Evolutionary conservation across 2,888 invertebrate species (phyloP), one percentile per base, ranked within the genome.

Genomic region (Oscheius myriophilus): DNA sequence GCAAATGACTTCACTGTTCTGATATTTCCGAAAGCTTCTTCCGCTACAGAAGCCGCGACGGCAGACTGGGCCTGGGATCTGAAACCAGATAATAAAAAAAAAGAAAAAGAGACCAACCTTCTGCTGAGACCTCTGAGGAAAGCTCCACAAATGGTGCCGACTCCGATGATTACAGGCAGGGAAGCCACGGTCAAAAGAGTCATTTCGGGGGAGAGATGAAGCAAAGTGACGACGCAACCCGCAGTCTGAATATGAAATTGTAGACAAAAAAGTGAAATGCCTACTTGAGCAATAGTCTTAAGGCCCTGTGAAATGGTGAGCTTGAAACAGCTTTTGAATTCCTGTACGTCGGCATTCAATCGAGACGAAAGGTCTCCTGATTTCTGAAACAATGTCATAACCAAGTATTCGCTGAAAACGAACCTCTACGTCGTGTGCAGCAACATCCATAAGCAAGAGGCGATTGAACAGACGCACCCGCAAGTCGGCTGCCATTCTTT

Each of bases 311-410:
- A 93, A 54, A 97, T 91, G 26, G 93, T 92, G 84, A 93, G 91
- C 87, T 97, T 97, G 87, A 97, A 96, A 0, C 93, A 92, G 82
- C 95, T 94, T 88, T 97, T 97, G 87, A 97, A 96, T 86, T 96
- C 96, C 87, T 97, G 96, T 11, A 96, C 92, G 88, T 97, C 96
- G 54, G 92, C 91, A 33, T 95, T 95, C 73, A 96, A 88, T 91
- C 94, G 91, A 87, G 94, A 94, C 11, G 95, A 91, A 53, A 96
- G 90, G 88, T 96, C 96, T 0, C 96, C 96, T 0, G 73, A 73
- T 70, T 75, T 79, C 75, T 76, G 63, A 14, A 69, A 64, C 42
- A 46, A 57, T 18, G 57, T 58, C 9, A 21, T 94, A 82, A 93
- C 21, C 6, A 53, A 33, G 9, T 33, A 9, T 6, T 33, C 9